Conservation (phyloP, 2,888 invertebrate genomes). For the Alsophila aescularia region DNA sequence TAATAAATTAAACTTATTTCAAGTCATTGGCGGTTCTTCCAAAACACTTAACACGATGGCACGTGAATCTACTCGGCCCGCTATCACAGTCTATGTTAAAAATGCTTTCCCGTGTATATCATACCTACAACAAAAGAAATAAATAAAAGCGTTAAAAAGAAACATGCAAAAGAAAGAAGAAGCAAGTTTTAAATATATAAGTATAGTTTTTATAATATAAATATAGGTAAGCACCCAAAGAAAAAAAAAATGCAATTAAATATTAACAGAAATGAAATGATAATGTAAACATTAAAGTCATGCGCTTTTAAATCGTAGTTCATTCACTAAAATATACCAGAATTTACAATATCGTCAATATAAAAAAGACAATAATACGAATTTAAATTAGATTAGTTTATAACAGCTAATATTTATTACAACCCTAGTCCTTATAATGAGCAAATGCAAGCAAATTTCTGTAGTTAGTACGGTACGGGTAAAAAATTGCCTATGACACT, state of each 20-base stretch:
- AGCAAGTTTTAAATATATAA: slow-evolving; percentile 18
- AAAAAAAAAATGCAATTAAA: no score
- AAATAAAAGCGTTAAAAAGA: slow-evolving; percentile 70
- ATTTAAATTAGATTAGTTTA: no score
- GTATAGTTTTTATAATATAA: neutral
- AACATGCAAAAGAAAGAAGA: slow-evolving; percentile 63
- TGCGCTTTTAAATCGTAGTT: no score
- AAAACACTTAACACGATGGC: slow-evolving; percentile 70
- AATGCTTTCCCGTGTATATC: slow-evolving; percentile 76
- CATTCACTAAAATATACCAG: no score
- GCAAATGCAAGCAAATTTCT: slow-evolving; percentile 8
- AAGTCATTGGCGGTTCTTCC: slow-evolving; percentile 61
- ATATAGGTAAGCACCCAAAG: neutral
- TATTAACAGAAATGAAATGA: no score
- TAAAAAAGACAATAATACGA: no score
- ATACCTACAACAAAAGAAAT: slow-evolving; percentile 83
- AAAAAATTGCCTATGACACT: no score
- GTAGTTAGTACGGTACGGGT: no score
- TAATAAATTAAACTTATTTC: slow-evolving; percentile 60
- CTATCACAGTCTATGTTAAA: slow-evolving; percentile 80
- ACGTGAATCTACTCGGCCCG: slow-evolving; percentile 59
- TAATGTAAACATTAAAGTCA: no score
- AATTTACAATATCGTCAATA: no score
- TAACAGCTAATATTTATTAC: no score
- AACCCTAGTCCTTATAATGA: neutral